Base-by-base conservation (phyloP, 2,797 vertebrate genomes). In the Tamandua tetradactyla region DNA sequence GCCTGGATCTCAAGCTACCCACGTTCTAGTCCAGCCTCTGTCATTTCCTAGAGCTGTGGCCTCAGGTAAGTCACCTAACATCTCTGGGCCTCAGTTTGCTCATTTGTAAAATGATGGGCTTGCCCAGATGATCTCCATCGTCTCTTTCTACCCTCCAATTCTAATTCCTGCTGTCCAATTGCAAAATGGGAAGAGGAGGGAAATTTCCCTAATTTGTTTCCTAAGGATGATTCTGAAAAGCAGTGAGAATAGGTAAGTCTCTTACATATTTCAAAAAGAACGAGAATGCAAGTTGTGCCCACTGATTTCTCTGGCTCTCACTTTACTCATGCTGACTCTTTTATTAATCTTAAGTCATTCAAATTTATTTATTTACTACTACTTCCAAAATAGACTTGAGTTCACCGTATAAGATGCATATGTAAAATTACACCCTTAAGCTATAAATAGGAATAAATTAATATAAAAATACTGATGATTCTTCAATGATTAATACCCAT, bases 11-110 rank as follows among this genome's bases (percentile, higher is more conserved):
- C 93, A 61, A 93, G 91, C 90, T 40, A 25, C 90, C 93, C 66
- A 40, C 49, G 1, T 66, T 86, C 90, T 97, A 95, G 91, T 87
- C 91, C 95, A 62, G 74, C 81, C 87, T 94, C 75, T 96, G 74
- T 93, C 90, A 83, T 85, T 93, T 79, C 91, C 82, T 86, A 97
- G 94, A 94, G 85, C 91, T 90, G 93, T 97, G 97, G 91, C 92
- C 94, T 95, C 95, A 57, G 96, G 97, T 97, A 96, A 97, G 97
- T 97, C 86, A 74, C 30, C 66, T 96, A 87, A 76, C 64, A 61
- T 94, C 89, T 90, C 82, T 93, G 85, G 94, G 93, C 95, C 94
- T 97, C 85, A 96, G 93, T 84, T 91, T 89, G 92, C 76, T 83
- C 75, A 40, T 91, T 87, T 75, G 55, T 79, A 42, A 87, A 82